Percentiles rank a stretch among this genome's conserved stretches.
Evolutionary conservation across 2,797 vertebrate genomes (phyloP).

Genomic region (Trachurus trachurus): DNA sequence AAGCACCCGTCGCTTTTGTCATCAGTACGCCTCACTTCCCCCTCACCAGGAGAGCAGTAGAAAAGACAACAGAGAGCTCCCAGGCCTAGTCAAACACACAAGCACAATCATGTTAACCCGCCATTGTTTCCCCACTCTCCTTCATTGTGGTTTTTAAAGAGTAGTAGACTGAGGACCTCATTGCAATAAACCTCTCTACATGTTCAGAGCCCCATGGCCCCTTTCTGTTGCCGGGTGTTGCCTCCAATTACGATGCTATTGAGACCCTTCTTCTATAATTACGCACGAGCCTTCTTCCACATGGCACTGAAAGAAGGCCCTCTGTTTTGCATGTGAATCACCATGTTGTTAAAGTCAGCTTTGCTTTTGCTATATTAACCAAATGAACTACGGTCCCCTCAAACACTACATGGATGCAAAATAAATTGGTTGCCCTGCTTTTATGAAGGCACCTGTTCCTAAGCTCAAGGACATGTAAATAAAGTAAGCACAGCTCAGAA

Average conservation of each 20-base stretch:
- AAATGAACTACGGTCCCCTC: constrained; percentile 21
- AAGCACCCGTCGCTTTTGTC: constrained; percentile 80
- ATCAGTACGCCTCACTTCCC: constrained; percentile 86
- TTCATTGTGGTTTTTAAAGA: constrained; percentile 69
- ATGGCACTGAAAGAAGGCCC: constrained; percentile 51
- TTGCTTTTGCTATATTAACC: constrained; percentile 56
- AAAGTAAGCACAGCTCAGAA: constrained; percentile 4
- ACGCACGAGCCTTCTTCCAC: constrained; percentile 70
- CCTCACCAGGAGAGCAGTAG: constrained; percentile 69
- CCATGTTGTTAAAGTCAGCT: constrained; percentile 57
- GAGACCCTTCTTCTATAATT: constrained; percentile 79
- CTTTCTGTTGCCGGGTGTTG: constrained; percentile 69
- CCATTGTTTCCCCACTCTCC: constrained; percentile 77
- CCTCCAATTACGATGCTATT: constrained; percentile 77
- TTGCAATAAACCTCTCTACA: constrained; percentile 80
- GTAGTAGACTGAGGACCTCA: constrained; percentile 68
- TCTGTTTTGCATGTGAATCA: constrained; percentile 77
- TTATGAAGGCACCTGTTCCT: background rate
- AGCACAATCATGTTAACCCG: constrained; percentile 80
- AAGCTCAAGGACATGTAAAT: constrained; percentile 28
- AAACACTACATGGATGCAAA: constrained; percentile 48
- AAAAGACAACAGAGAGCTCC: constrained; percentile 75
- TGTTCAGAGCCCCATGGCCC: constrained; percentile 70
- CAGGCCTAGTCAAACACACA: constrained; percentile 82
- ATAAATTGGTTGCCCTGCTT: constrained; percentile 34